Evolutionary conservation across 2,888 invertebrate genomes (phyloP).

Genomic region (Polia nebulosa): DNA sequence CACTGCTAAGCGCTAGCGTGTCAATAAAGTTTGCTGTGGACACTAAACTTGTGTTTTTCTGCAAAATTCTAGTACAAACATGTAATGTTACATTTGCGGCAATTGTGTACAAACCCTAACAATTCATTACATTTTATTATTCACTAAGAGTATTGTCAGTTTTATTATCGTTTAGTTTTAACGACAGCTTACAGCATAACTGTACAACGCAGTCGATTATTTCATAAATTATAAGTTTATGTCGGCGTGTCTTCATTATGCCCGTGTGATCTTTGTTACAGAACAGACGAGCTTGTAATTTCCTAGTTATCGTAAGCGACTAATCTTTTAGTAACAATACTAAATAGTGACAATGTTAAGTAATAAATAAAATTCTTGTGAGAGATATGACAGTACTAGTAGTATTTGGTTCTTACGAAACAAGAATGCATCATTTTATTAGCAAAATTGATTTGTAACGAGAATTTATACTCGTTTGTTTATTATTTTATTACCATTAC

Average conservation of each 20-base stretch:
- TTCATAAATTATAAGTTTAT: constrained; percentile 24
- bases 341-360: not conserved
- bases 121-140: constrained; percentile 22
- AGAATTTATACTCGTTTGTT: no score
- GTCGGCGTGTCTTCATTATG: not conserved
- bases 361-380: not conserved
- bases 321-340: constrained; percentile 1
- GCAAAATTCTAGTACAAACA: not conserved
- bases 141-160: constrained; percentile 3
- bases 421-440: no score
- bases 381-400: not conserved
- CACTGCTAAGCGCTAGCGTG: no score
- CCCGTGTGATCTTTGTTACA: not conserved
- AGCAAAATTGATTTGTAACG: no score
- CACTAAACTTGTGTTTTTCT: not conserved
- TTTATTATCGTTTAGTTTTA: constrained; percentile 38
- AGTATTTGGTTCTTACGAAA: not conserved
- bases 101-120: not conserved
- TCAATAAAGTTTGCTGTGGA: no score
- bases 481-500: no score
- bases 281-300: not conserved
- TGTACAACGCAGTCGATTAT: constrained; percentile 12
- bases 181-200: constrained; percentile 7
- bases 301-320: not conserved
- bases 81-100: no score